These are phyloP conservation scores for Temnothorax nylanderi DNA, from an alignment of 1,140 invertebrate genomes.

Conservation along the genomic window DNA sequence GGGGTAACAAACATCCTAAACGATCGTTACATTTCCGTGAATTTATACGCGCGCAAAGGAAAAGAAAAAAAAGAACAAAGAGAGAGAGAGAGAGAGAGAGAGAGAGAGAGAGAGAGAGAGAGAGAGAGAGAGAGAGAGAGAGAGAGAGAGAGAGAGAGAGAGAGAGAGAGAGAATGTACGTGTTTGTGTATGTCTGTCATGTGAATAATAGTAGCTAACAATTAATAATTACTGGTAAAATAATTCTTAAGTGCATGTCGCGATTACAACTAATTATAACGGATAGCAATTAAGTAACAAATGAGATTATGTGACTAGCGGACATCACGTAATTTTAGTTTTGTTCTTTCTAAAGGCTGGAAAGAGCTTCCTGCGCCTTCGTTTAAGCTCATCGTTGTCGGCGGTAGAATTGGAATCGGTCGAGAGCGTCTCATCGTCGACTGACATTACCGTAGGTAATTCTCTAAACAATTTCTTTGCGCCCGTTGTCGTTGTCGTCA, in stretches of 20 bases:
- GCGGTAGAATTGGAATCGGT: constrained; percentile 86
- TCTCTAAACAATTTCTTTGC: constrained; percentile 76
- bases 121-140: constrained; percentile 6
- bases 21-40: background rate
- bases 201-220: constrained; percentile 37
- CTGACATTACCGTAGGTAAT: constrained; percentile 77
- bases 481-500: constrained; percentile 23
- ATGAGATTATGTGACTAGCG: constrained; percentile 67
- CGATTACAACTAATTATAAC: constrained; percentile 57
- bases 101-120: constrained; percentile 9
- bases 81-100: constrained; percentile 5
- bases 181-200: background rate
- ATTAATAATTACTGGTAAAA: constrained; percentile 58
- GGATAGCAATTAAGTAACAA: constrained; percentile 70
- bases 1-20: constrained; percentile 60
- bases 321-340: constrained; percentile 83
- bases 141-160: background rate
- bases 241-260: constrained; percentile 65
- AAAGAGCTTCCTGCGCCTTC: constrained; percentile 83
- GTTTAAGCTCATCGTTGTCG: constrained; percentile 84
- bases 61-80: background rate
- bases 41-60: constrained; percentile 36
- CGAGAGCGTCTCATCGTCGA: constrained; percentile 85
- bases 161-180: constrained; percentile 1
- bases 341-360: constrained; percentile 83